Conservation (phyloP, 2,888 invertebrate species). For the Sycophila texana region DNA sequence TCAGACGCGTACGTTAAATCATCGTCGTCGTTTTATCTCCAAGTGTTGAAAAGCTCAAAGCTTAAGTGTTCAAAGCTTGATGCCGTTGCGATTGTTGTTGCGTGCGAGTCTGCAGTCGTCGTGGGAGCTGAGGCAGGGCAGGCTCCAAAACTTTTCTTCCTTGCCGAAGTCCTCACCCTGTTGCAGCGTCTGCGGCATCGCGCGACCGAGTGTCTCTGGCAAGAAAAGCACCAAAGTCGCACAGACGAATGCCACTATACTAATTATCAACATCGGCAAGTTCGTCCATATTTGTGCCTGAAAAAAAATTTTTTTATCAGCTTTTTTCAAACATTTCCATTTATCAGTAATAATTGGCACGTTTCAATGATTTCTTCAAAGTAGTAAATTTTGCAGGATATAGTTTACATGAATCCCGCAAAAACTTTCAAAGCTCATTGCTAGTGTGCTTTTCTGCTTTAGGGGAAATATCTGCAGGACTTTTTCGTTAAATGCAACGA, state of each 20-base stretch:
- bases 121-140: conserved; percentile 76
- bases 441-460: too few species aligned
- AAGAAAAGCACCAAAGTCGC: conserved; percentile 85
- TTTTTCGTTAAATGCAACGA: too few species aligned
- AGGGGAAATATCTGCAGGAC: too few species aligned
- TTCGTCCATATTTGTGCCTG: conserved; percentile 68
- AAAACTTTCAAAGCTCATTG: too few species aligned
- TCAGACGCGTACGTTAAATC: too few species aligned
- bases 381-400: too few species aligned
- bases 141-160: conserved; percentile 87
- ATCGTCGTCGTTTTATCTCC: neutral
- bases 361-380: too few species aligned
- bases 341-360: too few species aligned
- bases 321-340: too few species aligned
- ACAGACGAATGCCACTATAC: conserved; percentile 83
- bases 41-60: neutral
- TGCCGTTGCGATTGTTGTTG: conserved; percentile 21
- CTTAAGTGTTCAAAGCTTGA: neutral
- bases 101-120: conserved; percentile 5
- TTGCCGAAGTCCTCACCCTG: conserved; percentile 91
- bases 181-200: conserved; percentile 89
- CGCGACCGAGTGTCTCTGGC: conserved; percentile 90
- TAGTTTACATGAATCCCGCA: too few species aligned
- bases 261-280: conserved; percentile 86
- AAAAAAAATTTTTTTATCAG: neutral